These are phyloP conservation scores for Orthonychiurus folsomi DNA, from an alignment of 2,888 invertebrate species.

Conservation along the genomic window DNA sequence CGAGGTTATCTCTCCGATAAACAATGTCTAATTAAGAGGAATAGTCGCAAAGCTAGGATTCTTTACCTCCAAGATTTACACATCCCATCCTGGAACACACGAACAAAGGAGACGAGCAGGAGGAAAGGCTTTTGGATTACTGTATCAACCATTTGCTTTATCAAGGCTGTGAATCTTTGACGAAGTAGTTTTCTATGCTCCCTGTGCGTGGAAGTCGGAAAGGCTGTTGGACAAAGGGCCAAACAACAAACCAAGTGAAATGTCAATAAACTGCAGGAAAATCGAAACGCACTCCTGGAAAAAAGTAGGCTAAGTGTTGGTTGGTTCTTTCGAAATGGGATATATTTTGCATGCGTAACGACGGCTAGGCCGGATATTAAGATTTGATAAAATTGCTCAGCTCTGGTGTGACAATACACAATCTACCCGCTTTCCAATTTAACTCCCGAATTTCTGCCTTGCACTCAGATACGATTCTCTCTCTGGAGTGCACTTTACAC, in stretches of 20 bases:
- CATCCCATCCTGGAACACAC: no score
- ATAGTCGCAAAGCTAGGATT: no score
- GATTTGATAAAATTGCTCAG: background rate
- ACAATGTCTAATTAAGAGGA: no score
- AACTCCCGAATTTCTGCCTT: no score
- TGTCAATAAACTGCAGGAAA: background rate
- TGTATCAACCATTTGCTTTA: background rate
- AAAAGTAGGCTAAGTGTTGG: background rate
- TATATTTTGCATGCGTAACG: conserved; percentile 1
- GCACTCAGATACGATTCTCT: no score
- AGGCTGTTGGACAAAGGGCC: no score
- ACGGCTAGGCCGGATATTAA: background rate
- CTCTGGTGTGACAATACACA: background rate
- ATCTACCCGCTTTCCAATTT: background rate
- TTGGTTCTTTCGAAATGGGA: background rate
- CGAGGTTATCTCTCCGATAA: no score
- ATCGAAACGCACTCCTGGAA: background rate
- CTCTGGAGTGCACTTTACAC: no score
- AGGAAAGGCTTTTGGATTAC: no score
- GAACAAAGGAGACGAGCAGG: no score
- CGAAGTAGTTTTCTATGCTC: background rate
- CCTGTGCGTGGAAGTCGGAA: no score
- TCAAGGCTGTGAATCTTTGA: background rate
- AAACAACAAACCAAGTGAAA: background rate
- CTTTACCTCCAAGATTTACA: no score